A percentile compares a stretch with the other conserved stretches of the same genome.
These are phyloP conservation scores for Lophotriccus pileatus DNA, from an alignment of 2,797 vertebrate genomes.

Conservation along the genomic window DNA sequence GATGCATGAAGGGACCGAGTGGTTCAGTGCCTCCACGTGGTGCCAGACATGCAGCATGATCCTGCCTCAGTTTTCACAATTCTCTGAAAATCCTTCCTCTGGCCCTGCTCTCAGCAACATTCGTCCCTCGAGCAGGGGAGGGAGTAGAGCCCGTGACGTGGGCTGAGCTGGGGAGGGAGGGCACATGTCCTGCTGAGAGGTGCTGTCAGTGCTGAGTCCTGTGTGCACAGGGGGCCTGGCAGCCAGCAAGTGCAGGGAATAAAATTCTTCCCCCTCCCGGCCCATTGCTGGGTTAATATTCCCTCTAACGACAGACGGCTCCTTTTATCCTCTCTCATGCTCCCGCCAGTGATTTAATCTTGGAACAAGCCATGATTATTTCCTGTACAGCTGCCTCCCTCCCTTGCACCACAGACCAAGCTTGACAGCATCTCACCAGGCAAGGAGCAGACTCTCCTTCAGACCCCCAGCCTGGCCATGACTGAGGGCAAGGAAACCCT, in stretches of 20 bases:
- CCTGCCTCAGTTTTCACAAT: background rate
- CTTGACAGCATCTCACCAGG: conserved; percentile 10
- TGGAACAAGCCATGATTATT: conserved; percentile 68
- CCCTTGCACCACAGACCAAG: conserved; percentile 6
- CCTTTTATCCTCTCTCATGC: conserved; percentile 71
- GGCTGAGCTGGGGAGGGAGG: background rate
- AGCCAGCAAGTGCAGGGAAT: conserved; percentile 33
- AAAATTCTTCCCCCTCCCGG: background rate
- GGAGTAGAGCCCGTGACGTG: accelerated
- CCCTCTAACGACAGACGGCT: conserved; percentile 81
- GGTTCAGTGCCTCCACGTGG: background rate
- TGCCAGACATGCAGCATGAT: accelerated
- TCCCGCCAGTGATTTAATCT: conserved; percentile 74
- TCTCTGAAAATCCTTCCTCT: background rate
- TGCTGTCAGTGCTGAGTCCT: conserved; percentile 33
- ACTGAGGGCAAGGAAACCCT: background rate
- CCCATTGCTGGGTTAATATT: conserved; percentile 73
- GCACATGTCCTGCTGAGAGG: conserved; percentile 2
- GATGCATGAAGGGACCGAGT: background rate
- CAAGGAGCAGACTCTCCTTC: background rate
- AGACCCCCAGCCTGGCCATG: background rate
- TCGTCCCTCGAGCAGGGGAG: accelerated
- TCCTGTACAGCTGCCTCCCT: conserved; percentile 73
- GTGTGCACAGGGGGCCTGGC: background rate
- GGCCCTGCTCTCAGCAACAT: background rate